Evolutionary conservation across 2,113 vertebrate species (phyloP).

Genomic region (Cololabis saira): DNA sequence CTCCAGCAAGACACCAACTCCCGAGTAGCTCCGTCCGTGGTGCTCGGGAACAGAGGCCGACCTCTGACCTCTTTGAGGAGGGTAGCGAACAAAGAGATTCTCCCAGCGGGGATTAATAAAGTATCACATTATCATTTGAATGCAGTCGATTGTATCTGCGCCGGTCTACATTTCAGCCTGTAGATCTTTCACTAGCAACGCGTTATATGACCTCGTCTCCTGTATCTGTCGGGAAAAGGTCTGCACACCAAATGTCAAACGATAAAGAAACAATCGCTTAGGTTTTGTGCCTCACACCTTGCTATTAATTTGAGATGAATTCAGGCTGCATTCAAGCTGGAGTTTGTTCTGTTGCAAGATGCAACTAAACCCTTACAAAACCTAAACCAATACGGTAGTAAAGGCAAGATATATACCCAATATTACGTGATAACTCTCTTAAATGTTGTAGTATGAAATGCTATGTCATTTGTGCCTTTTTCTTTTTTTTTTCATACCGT

Average conservation of each 20-base stretch:
- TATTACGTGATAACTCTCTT: not conserved
- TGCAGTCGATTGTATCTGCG: constrained; percentile 62
- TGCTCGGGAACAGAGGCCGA: constrained; percentile 39
- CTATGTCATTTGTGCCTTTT: not conserved
- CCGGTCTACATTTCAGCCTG: constrained; percentile 47
- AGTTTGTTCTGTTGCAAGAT: constrained; percentile 5
- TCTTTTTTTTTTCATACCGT: too few relatives aligned
- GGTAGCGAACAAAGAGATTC: constrained; percentile 45
- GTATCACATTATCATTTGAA: constrained; percentile 73
- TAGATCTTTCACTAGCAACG: constrained; percentile 30
- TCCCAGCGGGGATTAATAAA: constrained; percentile 65
- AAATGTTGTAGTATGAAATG: not conserved
- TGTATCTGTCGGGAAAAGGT: constrained; percentile 27
- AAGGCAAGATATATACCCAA: not conserved
- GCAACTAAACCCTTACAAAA: too few relatives aligned
- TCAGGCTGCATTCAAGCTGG: constrained; percentile 8
- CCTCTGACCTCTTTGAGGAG: constrained; percentile 59
- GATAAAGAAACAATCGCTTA: constrained; percentile 43
- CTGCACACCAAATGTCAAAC: constrained; percentile 52
- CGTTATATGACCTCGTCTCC: constrained; percentile 31
- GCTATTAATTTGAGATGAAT: constrained; percentile 15
- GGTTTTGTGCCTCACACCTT: constrained; percentile 12
- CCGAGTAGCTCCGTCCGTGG: constrained; percentile 23
- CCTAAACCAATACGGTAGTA: too few relatives aligned
- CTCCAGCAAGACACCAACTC: constrained; percentile 38